Conservation (phyloP, 2,888 invertebrate species). For the Ormyrus nitidulus region DNA sequence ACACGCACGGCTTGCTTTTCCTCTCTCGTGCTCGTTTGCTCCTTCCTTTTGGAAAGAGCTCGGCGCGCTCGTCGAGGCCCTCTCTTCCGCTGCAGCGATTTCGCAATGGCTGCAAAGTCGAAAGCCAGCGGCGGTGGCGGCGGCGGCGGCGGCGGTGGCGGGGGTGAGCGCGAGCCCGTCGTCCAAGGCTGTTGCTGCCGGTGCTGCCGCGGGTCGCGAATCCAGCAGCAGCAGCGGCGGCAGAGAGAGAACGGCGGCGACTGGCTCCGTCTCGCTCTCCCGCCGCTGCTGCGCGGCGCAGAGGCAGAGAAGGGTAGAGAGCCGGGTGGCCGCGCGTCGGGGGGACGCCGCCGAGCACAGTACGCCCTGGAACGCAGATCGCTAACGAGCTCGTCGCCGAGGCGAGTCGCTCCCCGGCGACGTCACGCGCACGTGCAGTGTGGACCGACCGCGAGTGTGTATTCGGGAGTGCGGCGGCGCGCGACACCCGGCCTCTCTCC, state of each 20-base stretch:
- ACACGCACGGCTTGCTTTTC: not conserved
- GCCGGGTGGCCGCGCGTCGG: constrained; percentile 58
- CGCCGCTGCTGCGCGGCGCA: not conserved
- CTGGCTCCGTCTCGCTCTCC: not conserved
- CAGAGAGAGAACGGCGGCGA: constrained; percentile 1
- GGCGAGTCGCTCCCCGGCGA: constrained; percentile 1
- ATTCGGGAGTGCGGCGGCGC: not conserved
- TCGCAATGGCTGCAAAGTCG: constrained; percentile 4
- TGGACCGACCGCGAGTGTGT: too few relatives aligned
- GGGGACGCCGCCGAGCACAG: constrained; percentile 67
- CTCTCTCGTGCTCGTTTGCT: not conserved
- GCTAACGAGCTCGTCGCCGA: constrained; percentile 67
- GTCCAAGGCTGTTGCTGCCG: not conserved
- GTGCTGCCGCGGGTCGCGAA: not conserved
- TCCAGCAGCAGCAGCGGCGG: not conserved
- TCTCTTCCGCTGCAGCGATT: constrained; percentile 8
- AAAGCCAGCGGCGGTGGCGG: not conserved
- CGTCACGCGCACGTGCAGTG: not conserved
- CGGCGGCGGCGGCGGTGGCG: not conserved
- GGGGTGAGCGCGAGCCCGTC: too few relatives aligned
- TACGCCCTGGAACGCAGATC: constrained; percentile 73
- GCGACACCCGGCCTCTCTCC: not conserved
- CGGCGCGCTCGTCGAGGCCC: too few relatives aligned
- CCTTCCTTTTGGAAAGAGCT: not conserved
- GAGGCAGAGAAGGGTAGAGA: constrained; percentile 54